phyloP scores from a whole-genome alignment of 2,888 invertebrate genomes.

The Notodonta ziczac region DNA sequence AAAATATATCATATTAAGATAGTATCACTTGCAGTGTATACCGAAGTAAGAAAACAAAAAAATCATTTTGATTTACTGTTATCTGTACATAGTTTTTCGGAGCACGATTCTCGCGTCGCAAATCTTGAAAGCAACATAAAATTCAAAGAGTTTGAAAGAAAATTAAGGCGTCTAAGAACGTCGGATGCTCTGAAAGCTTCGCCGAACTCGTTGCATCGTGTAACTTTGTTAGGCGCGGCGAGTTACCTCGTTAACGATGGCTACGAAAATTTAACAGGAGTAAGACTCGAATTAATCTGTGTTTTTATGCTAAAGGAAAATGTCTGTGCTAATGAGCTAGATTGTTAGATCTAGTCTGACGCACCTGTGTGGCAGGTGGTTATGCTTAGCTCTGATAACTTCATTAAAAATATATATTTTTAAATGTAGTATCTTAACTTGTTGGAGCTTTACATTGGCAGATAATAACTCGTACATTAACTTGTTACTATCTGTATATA shows the following conservation, averaged over 20 bases:
- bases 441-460: not conserved
- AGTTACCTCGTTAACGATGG: conserved; percentile 76
- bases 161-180: conserved; percentile 66
- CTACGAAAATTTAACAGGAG: conserved; percentile 65
- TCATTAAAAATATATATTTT: too few relatives aligned
- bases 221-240: conserved; percentile 73
- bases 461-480: too few relatives aligned
- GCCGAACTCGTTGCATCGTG: conserved; percentile 61
- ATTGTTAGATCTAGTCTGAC: conserved; percentile 58
- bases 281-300: conserved; percentile 70
- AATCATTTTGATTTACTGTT: not conserved
- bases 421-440: not conserved
- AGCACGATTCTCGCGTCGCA: conserved; percentile 41
- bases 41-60: not conserved
- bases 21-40: too few relatives aligned
- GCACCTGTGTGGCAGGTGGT: conserved; percentile 58
- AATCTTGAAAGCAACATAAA: conserved; percentile 70
- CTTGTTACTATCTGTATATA: too few relatives aligned
- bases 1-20: too few relatives aligned
- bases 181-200: conserved; percentile 56
- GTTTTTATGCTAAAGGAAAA: conserved; percentile 59
- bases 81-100: not conserved
- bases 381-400: conserved; percentile 56
- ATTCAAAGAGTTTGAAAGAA: conserved; percentile 77
- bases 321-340: conserved; percentile 71